Conservation (phyloP, 2,113 vertebrate genomes). For the Speoplatyrhinus poulsoni region DNA sequence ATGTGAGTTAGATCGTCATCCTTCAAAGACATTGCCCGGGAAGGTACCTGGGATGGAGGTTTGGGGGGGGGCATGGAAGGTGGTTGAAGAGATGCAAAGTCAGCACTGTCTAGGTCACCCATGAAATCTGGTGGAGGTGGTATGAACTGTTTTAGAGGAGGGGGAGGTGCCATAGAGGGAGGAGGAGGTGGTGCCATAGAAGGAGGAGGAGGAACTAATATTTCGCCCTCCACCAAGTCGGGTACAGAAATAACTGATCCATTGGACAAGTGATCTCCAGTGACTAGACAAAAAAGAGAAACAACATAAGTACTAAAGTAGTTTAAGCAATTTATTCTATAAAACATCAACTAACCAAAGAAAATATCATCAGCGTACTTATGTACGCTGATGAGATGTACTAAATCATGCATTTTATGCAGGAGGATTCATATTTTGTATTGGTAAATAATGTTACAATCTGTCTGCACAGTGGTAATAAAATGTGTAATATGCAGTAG, state of each 20-base stretch:
- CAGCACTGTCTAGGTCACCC: conserved; percentile 39
- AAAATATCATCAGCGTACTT: too few relatives aligned
- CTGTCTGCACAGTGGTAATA: too few relatives aligned
- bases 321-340: too few relatives aligned
- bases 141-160: conserved; percentile 21
- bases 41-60: conserved; percentile 32
- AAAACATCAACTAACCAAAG: too few relatives aligned
- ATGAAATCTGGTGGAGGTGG: conserved; percentile 62
- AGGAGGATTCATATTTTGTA: too few relatives aligned
- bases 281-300: conserved; percentile 63
- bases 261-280: conserved; percentile 69
- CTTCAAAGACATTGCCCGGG: conserved; percentile 3
- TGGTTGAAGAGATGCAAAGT: conserved; percentile 56
- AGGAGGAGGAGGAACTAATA: conserved; percentile 81
- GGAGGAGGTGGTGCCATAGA: conserved; percentile 60
- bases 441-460: too few relatives aligned
- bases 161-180: conserved; percentile 49
- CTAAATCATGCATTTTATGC: too few relatives aligned
- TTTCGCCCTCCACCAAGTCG: conserved; percentile 71
- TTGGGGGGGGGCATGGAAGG: conserved; percentile 65
- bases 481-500: too few relatives aligned
- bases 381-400: too few relatives aligned
- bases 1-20: conserved; percentile 56
- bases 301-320: not conserved
- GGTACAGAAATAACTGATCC: conserved; percentile 67